Evolutionary conservation across 2,888 invertebrate genomes (phyloP).

Genomic region (Macropis europaea): DNA sequence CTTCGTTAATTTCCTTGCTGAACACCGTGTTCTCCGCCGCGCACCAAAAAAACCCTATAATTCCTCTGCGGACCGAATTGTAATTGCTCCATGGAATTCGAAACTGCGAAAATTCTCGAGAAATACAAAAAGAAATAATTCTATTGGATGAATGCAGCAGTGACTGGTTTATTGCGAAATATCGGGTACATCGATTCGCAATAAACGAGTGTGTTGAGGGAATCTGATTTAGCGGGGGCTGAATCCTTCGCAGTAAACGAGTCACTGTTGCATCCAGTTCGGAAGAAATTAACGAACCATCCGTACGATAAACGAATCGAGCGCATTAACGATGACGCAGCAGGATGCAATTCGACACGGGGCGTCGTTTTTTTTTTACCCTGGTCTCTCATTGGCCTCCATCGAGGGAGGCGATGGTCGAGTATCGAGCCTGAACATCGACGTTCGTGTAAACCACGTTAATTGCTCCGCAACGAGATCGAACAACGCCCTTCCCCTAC

Average conservation of each 20-base stretch:
- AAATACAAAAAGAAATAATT: too few species aligned
- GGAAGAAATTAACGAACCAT: slow-evolving; percentile 4
- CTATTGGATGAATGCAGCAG: too few species aligned
- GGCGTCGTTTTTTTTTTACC: slow-evolving; percentile 16
- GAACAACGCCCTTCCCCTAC: slow-evolving; percentile 27
- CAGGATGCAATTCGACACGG: not conserved
- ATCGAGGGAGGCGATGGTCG: slow-evolving; percentile 18
- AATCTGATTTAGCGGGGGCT: too few species aligned
- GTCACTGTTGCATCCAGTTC: too few species aligned
- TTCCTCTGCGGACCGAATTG: too few species aligned
- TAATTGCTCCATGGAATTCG: too few species aligned
- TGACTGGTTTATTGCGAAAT: too few species aligned
- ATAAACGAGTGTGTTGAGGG: too few species aligned
- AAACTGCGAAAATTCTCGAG: too few species aligned
- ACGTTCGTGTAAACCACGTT: slow-evolving; percentile 2
- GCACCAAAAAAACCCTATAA: too few species aligned
- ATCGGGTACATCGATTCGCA: too few species aligned
- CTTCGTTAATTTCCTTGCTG: slow-evolving; percentile 15
- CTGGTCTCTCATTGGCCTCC: slow-evolving; percentile 31
- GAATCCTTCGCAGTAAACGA: too few species aligned
- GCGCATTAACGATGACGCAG: not conserved
- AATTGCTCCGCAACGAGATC: slow-evolving; percentile 14
- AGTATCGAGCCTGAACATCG: slow-evolving; percentile 9
- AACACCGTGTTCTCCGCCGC: not conserved
- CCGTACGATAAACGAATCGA: not conserved